Percentiles rank a stretch among this genome's conserved stretches.
These are phyloP conservation scores for Catotricha subobsoleta DNA, from an alignment of 2,888 invertebrate species.

Conservation along the genomic window DNA sequence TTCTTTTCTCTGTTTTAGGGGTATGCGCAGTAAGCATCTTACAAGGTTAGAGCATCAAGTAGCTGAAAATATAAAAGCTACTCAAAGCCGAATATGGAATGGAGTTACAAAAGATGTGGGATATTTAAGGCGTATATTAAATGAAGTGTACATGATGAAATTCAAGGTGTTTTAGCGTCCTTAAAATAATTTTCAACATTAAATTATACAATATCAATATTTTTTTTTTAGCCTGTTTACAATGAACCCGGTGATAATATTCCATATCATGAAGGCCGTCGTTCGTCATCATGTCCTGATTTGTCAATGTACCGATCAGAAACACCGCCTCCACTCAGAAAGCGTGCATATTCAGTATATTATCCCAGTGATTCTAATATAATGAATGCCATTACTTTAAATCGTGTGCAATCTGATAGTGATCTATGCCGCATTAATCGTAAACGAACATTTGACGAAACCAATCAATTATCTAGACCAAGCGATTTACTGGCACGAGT, in stretches of 20 bases:
- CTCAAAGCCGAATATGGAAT: constrained; percentile 58
- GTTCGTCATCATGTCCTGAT: constrained; percentile 50
- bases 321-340: constrained; percentile 31
- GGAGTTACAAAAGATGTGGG: constrained; percentile 59
- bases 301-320: constrained; percentile 43
- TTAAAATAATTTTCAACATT: not conserved
- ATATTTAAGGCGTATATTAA: constrained; percentile 52
- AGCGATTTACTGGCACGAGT: constrained; percentile 58
- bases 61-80: constrained; percentile 55
- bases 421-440: constrained; percentile 62
- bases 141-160: constrained; percentile 65
- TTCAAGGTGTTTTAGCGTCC: constrained; percentile 55
- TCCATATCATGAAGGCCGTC: constrained; percentile 15
- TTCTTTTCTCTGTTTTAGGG: constrained; percentile 17
- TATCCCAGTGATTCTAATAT: constrained; percentile 18
- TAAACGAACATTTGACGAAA: constrained; percentile 45
- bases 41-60: constrained; percentile 57
- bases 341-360: constrained; percentile 48
- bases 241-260: constrained; percentile 34
- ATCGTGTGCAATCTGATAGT: constrained; percentile 56
- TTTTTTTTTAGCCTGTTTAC: constrained; percentile 50
- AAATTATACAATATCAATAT: constrained; percentile 1
- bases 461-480: constrained; percentile 52
- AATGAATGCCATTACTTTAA: constrained; percentile 10
- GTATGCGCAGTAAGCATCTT: constrained; percentile 48